These are phyloP conservation scores for Mnemiopsis leidyi DNA, from an alignment of 37 sponge, comb jelly and placozoan genomes.

Conservation along the genomic window DNA sequence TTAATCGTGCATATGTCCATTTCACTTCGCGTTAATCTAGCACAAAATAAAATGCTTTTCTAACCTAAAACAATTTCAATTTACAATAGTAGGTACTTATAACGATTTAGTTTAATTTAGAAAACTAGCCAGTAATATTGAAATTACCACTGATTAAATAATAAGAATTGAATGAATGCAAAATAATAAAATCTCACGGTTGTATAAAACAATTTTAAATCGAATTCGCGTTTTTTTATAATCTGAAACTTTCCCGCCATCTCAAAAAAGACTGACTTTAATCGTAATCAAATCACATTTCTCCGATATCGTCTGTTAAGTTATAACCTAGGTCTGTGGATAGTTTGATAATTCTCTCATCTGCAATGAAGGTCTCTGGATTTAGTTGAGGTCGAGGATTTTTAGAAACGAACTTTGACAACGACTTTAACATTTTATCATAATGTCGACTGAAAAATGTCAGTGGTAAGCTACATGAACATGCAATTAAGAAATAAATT, in stretches of 20 bases:
- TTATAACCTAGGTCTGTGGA: neutral
- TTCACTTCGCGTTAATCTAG: too few species aligned
- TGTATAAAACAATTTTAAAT: neutral
- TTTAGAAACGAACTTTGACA: slow-evolving; percentile 5
- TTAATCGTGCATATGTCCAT: too few species aligned
- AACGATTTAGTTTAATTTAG: too few species aligned
- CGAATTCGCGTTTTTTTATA: too few species aligned
- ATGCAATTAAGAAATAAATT: too few species aligned
- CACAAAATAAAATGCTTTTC: too few species aligned
- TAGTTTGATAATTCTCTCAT: neutral
- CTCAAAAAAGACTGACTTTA: too few species aligned
- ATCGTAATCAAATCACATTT: neutral
- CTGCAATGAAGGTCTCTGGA: neutral
- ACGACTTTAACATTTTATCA: neutral
- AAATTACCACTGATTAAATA: neutral
- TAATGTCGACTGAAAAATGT: slow-evolving; percentile 26
- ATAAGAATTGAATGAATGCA: too few species aligned
- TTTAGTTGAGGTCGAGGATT: neutral
- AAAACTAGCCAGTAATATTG: neutral
- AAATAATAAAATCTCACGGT: neutral
- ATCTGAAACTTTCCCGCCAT: too few species aligned
- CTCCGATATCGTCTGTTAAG: neutral
- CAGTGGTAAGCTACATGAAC: too few species aligned
- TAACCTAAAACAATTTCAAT: too few species aligned
- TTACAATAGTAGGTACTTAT: too few species aligned